phyloP scores from a whole-genome alignment of 2,797 vertebrate genomes.

The Apogon hyalosoma region DNA sequence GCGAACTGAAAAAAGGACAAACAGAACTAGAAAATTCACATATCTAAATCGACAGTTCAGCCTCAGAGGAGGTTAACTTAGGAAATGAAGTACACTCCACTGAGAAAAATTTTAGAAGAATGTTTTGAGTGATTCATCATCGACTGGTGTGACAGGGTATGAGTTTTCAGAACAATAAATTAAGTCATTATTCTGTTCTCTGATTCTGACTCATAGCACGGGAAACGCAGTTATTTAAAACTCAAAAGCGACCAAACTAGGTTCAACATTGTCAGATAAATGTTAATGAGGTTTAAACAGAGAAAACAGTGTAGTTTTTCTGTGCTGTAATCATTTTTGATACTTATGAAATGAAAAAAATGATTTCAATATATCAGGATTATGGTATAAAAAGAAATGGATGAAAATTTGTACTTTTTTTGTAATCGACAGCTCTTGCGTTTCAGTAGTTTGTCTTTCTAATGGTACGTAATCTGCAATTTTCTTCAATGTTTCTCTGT shows the following conservation, averaged over 20 bases:
- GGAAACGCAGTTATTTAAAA: slow-evolving; percentile 19
- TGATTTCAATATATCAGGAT: no score
- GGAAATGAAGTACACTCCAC: slow-evolving; percentile 5
- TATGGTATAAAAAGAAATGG: no score
- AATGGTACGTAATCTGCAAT: no score
- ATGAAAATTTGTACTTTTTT: no score
- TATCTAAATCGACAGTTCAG: slow-evolving; percentile 42
- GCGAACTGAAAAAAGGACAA: slow-evolving; percentile 29
- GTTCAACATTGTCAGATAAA: not conserved
- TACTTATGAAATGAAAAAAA: no score
- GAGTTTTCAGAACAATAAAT: slow-evolving; percentile 29
- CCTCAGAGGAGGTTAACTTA: slow-evolving; percentile 14
- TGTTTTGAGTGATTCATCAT: slow-evolving; percentile 39
- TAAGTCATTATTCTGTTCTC: slow-evolving; percentile 37
- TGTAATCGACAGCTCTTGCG: no score
- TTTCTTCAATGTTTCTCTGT: no score
- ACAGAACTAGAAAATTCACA: slow-evolving; percentile 66
- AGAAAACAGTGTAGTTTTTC: no score
- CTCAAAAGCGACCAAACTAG: not conserved
- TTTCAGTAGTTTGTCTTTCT: no score
- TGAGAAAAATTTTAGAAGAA: slow-evolving; percentile 38
- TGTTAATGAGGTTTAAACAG: not conserved
- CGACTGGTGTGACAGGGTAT: slow-evolving; percentile 53
- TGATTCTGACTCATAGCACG: slow-evolving; percentile 59
- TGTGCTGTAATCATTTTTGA: not conserved